Conservation (phyloP, 2,888 invertebrate genomes). For the Coenonympha glycerion region DNA sequence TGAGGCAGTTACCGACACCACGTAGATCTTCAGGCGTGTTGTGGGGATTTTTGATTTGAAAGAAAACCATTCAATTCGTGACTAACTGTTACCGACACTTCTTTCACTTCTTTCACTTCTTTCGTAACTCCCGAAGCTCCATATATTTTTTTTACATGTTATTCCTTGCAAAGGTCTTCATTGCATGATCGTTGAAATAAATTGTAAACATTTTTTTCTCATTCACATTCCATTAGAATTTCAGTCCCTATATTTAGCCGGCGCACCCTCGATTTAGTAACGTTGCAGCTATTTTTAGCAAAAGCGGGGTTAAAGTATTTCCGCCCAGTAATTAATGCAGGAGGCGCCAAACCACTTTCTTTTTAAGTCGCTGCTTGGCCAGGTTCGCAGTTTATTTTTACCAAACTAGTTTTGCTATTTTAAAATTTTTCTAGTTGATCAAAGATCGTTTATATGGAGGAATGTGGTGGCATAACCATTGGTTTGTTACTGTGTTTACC, state of each 20-base stretch:
- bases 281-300: slow-evolving; percentile 4
- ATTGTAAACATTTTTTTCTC: background rate
- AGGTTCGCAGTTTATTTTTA: background rate
- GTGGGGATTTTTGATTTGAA: too few species aligned
- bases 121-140: too few species aligned
- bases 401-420: background rate
- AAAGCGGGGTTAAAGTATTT: slow-evolving; percentile 11
- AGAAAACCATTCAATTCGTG: too few species aligned
- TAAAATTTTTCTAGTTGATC: background rate
- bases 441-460: background rate
- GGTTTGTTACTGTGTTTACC: too few species aligned
- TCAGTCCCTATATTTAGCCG: background rate
- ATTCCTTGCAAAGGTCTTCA: background rate
- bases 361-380: background rate
- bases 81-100: too few species aligned
- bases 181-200: background rate
- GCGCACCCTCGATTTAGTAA: background rate
- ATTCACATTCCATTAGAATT: background rate
- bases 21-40: too few species aligned
- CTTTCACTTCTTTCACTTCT: too few species aligned
- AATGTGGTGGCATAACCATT: background rate
- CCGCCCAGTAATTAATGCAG: slow-evolving; percentile 12
- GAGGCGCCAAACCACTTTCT: slow-evolving; percentile 3
- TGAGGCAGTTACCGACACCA: too few species aligned
- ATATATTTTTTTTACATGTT: too few species aligned